Percentiles rank a stretch among this genome's conserved stretches.
Evolutionary conservation across 2,797 vertebrate species (phyloP).

Genomic region (Botia almorhae): DNA sequence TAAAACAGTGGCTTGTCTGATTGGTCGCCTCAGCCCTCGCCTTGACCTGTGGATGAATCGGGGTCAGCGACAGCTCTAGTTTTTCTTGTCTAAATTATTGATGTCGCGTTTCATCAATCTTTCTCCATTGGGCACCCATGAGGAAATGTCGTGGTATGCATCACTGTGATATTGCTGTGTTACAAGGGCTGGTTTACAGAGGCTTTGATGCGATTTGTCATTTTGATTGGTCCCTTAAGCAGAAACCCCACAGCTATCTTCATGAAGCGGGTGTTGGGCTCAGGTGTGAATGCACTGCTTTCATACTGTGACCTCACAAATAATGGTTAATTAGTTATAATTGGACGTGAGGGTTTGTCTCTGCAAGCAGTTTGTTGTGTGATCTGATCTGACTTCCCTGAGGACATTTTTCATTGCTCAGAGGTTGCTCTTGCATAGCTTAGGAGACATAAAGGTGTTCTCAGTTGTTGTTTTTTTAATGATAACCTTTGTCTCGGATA

Average conservation of each 20-base stretch:
- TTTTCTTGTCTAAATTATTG: constrained; percentile 55
- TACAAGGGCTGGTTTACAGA: constrained; percentile 32
- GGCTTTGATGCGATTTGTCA: constrained; percentile 51
- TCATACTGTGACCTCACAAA: constrained; percentile 36
- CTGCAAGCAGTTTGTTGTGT: not conserved
- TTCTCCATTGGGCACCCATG: constrained; percentile 57
- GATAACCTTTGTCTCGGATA: not conserved
- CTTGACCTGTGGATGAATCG: constrained; percentile 44
- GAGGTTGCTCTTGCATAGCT: not conserved
- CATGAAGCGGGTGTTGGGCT: constrained; percentile 35
- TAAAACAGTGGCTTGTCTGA: constrained; percentile 33
- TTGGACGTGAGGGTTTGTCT: constrained; percentile 33
- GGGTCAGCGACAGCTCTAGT: constrained; percentile 37
- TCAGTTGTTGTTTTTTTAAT: not conserved
- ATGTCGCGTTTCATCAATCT: constrained; percentile 61
- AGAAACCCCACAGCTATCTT: constrained; percentile 58
- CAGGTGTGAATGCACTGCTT: constrained; percentile 47
- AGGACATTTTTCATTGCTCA: not conserved
- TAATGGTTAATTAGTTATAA: constrained; percentile 29
- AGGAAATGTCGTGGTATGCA: constrained; percentile 48
- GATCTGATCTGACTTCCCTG: not conserved
- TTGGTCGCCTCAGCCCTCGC: constrained; percentile 42
- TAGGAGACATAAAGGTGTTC: not conserved
- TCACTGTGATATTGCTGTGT: constrained; percentile 56
- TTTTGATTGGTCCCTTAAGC: constrained; percentile 51